Evolutionary conservation across 1,140 invertebrate genomes (phyloP).

Genomic region (Tigriopus japonicus): DNA sequence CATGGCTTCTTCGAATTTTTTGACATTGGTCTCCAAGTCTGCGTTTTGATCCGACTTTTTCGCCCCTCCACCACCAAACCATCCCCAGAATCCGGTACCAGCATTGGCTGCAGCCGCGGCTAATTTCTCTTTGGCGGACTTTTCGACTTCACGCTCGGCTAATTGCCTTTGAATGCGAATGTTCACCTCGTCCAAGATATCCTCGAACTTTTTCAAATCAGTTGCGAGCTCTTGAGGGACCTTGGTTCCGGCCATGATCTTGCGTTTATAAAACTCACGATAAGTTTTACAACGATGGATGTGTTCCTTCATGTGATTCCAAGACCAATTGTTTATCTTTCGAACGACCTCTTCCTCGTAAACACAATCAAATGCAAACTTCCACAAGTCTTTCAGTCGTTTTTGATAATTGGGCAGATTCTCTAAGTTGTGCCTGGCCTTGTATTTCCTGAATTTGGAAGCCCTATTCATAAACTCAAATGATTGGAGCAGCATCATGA

Average conservation of each 20-base stretch:
- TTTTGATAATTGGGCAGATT: background rate
- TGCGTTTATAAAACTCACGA: background rate
- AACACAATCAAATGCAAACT: background rate
- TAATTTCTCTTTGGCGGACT: background rate
- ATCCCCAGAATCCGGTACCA: background rate
- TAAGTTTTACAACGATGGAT: background rate
- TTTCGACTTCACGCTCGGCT: background rate
- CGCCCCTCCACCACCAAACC: background rate
- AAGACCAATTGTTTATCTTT: background rate
- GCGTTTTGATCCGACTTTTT: background rate
- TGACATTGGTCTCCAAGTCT: background rate
- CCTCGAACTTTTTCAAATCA: background rate
- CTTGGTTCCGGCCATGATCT: background rate
- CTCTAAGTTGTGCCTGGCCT: background rate
- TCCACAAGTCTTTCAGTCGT: background rate
- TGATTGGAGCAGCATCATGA: conserved; percentile 3
- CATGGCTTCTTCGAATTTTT: background rate
- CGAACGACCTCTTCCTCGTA: background rate
- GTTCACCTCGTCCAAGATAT: background rate
- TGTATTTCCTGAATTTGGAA: conserved; percentile 6
- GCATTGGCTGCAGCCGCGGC: background rate
- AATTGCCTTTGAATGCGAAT: conserved; percentile 1
- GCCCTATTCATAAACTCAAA: background rate
- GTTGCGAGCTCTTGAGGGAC: background rate
- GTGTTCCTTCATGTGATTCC: background rate